These are phyloP conservation scores for Delia radicum DNA, from an alignment of 1,140 invertebrate genomes.

Conservation along the genomic window DNA sequence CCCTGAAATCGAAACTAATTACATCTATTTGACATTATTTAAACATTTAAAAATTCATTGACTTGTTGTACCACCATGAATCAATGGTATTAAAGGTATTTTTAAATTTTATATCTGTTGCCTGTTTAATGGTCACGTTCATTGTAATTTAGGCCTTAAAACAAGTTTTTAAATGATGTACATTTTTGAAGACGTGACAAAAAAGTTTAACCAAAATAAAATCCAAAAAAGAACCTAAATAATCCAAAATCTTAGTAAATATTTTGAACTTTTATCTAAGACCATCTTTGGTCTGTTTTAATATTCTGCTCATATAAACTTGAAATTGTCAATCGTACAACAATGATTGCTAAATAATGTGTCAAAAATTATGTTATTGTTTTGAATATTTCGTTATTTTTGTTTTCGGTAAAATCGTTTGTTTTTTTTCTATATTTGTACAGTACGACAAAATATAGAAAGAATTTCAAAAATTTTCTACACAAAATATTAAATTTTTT, in stretches of 20 bases:
- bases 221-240: background rate
- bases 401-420: background rate
- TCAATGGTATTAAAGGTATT: background rate
- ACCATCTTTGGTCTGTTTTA: too few species aligned
- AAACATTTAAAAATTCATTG: slow-evolving; percentile 6
- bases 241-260: background rate
- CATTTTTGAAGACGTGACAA: background rate
- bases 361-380: slow-evolving; percentile 21
- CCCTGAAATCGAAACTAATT: slow-evolving; percentile 12
- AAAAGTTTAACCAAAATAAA: background rate
- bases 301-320: background rate
- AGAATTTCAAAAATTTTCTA: too few species aligned
- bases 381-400: slow-evolving; percentile 13
- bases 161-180: slow-evolving; percentile 11
- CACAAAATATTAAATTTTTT: too few species aligned
- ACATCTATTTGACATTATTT: slow-evolving; percentile 18
- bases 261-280: background rate
- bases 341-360: slow-evolving; percentile 24
- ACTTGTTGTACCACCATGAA: slow-evolving; percentile 14
- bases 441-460: too few species aligned
- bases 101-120: background rate
- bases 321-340: slow-evolving; percentile 19
- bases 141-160: slow-evolving; percentile 13
- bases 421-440: background rate
- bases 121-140: slow-evolving; percentile 5